These are phyloP conservation scores for Tragelaphus imberbis DNA, from an alignment of 2,113 vertebrate genomes.

Conservation along the genomic window DNA sequence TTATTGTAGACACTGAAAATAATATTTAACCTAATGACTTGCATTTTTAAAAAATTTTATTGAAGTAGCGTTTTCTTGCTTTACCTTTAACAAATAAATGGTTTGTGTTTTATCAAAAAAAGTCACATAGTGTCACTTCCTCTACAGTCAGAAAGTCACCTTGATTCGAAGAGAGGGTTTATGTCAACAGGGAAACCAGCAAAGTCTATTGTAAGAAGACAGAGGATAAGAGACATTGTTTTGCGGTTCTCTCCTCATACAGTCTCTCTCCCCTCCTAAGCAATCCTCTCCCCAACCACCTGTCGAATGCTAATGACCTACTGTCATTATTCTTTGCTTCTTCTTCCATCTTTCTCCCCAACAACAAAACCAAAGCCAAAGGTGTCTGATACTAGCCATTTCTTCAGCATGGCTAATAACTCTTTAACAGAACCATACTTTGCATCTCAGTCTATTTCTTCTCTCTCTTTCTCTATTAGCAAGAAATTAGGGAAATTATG, in stretches of 20 bases:
- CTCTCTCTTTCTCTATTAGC: background rate
- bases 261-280: background rate
- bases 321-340: background rate
- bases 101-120: slow-evolving; percentile 21
- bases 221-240: background rate
- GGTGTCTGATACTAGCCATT: background rate
- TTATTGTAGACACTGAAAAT: slow-evolving; percentile 79
- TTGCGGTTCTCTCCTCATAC: background rate
- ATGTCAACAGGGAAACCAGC: background rate
- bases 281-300: background rate
- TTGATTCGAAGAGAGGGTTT: background rate
- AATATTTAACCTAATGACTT: slow-evolving; percentile 81
- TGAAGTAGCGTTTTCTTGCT: slow-evolving; percentile 62
- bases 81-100: slow-evolving; percentile 64
- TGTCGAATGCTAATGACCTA: background rate
- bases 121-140: background rate
- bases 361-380: background rate
- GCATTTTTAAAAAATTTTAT: slow-evolving; percentile 3
- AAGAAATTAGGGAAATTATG: background rate
- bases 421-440: background rate
- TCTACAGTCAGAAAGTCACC: background rate
- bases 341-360: background rate
- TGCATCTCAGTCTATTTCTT: background rate
- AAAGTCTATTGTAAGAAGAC: background rate
- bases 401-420: background rate